Evolutionary conservation across 2,888 invertebrate genomes (phyloP).

Genomic region (Hypomecis punctinalis): DNA sequence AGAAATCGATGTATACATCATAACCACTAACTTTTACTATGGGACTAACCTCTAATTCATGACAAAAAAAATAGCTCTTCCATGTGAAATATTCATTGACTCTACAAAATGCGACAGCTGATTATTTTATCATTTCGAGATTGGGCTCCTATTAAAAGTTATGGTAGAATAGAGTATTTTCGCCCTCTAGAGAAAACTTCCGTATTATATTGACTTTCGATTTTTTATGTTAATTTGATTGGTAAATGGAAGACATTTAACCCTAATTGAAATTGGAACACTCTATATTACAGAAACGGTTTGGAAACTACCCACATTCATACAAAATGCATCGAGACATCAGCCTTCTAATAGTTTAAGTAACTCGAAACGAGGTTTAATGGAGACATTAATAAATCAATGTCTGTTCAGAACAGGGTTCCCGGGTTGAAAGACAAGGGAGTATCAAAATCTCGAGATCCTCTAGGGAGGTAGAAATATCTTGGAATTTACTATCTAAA

Average conservation of each 20-base stretch:
- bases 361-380: constrained; percentile 37
- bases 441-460: constrained; percentile 1
- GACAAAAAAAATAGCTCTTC: too few species aligned
- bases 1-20: too few species aligned
- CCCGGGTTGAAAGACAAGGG: constrained; percentile 6
- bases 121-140: too few species aligned
- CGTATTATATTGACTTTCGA: too few species aligned
- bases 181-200: too few species aligned
- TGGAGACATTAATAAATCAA: constrained; percentile 46
- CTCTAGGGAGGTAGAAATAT: constrained; percentile 1
- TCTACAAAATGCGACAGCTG: too few species aligned
- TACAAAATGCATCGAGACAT: constrained; percentile 43
- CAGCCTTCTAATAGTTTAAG: constrained; percentile 41
- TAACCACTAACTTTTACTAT: too few species aligned
- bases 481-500: background rate
- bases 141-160: too few species aligned
- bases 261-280: constrained; percentile 1
- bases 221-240: background rate
- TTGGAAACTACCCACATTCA: constrained; percentile 23
- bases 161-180: too few species aligned
- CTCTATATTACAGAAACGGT: constrained; percentile 9
- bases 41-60: too few species aligned
- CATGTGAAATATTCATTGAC: too few species aligned
- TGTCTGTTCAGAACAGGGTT: constrained; percentile 23
- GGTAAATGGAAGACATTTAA: background rate